Conservation (phyloP, 2,888 invertebrate genomes). For the Salticus scenicus region DNA sequence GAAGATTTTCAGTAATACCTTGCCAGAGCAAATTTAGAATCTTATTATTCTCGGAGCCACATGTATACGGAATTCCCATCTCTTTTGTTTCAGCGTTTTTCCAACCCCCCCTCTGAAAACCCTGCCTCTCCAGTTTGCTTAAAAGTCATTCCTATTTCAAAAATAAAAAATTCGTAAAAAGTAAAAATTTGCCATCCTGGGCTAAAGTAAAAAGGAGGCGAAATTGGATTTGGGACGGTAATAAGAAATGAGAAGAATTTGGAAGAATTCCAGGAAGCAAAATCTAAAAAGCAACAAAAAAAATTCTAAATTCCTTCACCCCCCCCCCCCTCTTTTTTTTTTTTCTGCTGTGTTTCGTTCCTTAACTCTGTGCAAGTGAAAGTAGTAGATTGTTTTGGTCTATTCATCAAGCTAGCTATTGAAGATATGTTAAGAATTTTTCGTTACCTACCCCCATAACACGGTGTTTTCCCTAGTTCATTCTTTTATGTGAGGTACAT, state of each 20-base stretch:
- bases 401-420: conserved; percentile 65
- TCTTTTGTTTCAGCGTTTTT: not conserved
- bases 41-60: conserved; percentile 11
- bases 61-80: not conserved
- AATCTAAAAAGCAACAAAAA: conserved; percentile 53
- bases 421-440: conserved; percentile 67
- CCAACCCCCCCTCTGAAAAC: not conserved
- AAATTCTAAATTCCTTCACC: conserved; percentile 16
- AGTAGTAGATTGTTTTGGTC: conserved; percentile 66
- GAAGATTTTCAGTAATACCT: conserved; percentile 3
- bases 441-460: conserved; percentile 21
- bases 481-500: conserved; percentile 6
- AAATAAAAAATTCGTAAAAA: conserved; percentile 26
- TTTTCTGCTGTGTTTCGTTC: too few relatives aligned
- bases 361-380: conserved; percentile 54
- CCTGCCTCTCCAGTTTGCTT: conserved; percentile 4
- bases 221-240: conserved; percentile 66
- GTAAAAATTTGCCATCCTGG: conserved; percentile 60
- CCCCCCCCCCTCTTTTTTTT: not conserved
- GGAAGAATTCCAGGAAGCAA: conserved; percentile 65
- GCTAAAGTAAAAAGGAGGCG: conserved; percentile 55
- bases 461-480: not conserved
- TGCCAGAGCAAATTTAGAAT: conserved; percentile 15
- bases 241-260: conserved; percentile 69
- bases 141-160: conserved; percentile 16